Conservation (phyloP, 2,888 invertebrate genomes). For the Sinotaia quadrata region DNA sequence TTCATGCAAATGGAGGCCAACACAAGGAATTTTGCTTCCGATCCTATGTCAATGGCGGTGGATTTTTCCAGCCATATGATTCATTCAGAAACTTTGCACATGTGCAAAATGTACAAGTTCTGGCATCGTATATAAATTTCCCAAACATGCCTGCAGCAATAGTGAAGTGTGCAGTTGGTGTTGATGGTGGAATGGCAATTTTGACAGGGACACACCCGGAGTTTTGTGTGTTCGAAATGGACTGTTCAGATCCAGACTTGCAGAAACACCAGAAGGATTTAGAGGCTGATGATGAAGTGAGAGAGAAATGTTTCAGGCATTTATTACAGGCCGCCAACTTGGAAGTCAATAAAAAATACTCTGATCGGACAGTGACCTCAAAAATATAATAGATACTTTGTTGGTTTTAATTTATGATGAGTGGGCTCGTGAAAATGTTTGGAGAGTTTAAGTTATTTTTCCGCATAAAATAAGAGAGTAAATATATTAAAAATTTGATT, state of each 20-base stretch:
- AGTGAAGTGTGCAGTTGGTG: slow-evolving; percentile 52
- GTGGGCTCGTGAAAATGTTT: no score
- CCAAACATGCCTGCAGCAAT: slow-evolving; percentile 48
- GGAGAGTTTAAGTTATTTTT: no score
- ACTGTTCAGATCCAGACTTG: slow-evolving; percentile 39
- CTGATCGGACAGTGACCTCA: no score
- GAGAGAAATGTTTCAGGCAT: slow-evolving; percentile 31
- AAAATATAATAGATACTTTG: no score
- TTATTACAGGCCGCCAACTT: slow-evolving; percentile 25
- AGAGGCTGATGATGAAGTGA: slow-evolving; percentile 24
- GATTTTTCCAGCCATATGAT: slow-evolving; percentile 38
- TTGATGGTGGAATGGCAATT: slow-evolving; percentile 57
- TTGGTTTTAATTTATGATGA: no score
- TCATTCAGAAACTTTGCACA: slow-evolving; percentile 12
- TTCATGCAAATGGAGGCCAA: slow-evolving; percentile 3
- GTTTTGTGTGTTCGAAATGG: slow-evolving; percentile 44
- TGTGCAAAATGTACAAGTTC: slow-evolving; percentile 22
- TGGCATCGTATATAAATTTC: slow-evolving; percentile 42
- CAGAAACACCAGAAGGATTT: slow-evolving; percentile 39
- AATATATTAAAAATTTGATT: no score
- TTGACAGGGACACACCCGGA: slow-evolving; percentile 63
- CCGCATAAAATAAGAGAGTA: no score
- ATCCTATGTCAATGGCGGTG: slow-evolving; percentile 56
- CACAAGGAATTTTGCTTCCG: slow-evolving; percentile 17
- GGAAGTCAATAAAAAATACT: background rate